Conservation (phyloP, 30 jellyfish, hydroid and myxozoan genomes). For the Cassiopea xamachana region DNA sequence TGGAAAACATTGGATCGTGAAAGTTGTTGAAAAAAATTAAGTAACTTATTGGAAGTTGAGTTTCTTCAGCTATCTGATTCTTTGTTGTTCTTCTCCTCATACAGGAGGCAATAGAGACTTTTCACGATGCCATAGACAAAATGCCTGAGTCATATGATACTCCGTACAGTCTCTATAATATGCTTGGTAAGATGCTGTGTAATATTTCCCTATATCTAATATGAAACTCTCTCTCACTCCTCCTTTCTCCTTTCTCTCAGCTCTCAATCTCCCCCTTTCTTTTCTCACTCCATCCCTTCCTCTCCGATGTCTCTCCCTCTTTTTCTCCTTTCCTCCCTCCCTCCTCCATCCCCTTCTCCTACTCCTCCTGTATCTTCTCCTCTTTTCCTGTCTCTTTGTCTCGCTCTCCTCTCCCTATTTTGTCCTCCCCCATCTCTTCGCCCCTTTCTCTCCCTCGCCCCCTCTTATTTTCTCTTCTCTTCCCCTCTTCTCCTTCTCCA, state of each 20-base stretch:
- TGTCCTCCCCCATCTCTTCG: not conserved
- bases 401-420: not conserved
- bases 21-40: not conserved
- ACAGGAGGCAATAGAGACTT: constrained; percentile 62
- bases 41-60: not conserved
- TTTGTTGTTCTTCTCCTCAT: not conserved
- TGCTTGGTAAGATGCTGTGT: constrained; percentile 68
- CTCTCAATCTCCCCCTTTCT: not conserved
- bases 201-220: too few relatives aligned
- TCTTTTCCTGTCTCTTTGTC: not conserved
- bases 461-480: not conserved
- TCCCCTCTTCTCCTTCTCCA: not conserved
- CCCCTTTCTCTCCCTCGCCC: not conserved
- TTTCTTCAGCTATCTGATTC: not conserved
- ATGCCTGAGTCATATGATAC: constrained; percentile 70
- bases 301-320: not conserved
- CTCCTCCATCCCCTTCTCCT: not conserved
- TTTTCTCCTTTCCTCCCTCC: not conserved
- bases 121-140: constrained; percentile 61
- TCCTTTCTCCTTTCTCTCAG: not conserved
- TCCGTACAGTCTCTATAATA: constrained; percentile 86
- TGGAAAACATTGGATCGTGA: too few relatives aligned
- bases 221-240: too few relatives aligned
- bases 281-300: not conserved
- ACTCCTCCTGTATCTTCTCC: not conserved